Evolutionary conservation across 1,140 invertebrate species (phyloP).

Genomic region (Harpegnathos saltator): DNA sequence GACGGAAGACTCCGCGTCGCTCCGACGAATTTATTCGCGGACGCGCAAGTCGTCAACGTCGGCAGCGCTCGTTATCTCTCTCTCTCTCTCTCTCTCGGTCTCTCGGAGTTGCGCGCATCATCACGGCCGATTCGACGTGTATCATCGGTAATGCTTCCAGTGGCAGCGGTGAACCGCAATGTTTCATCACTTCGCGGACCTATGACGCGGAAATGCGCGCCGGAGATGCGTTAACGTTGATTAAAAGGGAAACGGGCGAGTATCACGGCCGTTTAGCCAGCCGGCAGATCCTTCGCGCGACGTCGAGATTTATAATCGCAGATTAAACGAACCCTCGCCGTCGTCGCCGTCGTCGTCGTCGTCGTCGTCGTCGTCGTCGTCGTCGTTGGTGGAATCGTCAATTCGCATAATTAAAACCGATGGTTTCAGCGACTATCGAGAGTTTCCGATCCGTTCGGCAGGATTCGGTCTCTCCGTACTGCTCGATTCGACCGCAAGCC

Average conservation of each 20-base stretch:
- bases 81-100: too few species aligned
- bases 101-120: neutral
- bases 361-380: too few species aligned
- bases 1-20: too few species aligned
- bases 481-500: slow-evolving; percentile 35
- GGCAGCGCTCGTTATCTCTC: too few species aligned
- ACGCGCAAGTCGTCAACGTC: too few species aligned
- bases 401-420: slow-evolving; percentile 26
- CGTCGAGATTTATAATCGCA: slow-evolving; percentile 9
- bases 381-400: neutral
- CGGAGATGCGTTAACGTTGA: slow-evolving; percentile 19
- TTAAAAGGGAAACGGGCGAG: neutral
- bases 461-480: neutral
- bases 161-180: slow-evolving; percentile 18
- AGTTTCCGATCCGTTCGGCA: neutral
- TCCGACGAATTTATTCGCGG: too few species aligned
- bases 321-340: neutral
- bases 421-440: slow-evolving; percentile 1
- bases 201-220: slow-evolving; percentile 40
- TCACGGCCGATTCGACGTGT: neutral
- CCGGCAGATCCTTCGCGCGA: neutral
- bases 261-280: neutral
- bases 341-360: too few species aligned
- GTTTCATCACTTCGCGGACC: slow-evolving; percentile 20
- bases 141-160: slow-evolving; percentile 19